Percentiles rank a stretch among this genome's conserved stretches.
phyloP scores from a whole-genome alignment of 2,113 vertebrate species.

The Clarias batrachus region DNA sequence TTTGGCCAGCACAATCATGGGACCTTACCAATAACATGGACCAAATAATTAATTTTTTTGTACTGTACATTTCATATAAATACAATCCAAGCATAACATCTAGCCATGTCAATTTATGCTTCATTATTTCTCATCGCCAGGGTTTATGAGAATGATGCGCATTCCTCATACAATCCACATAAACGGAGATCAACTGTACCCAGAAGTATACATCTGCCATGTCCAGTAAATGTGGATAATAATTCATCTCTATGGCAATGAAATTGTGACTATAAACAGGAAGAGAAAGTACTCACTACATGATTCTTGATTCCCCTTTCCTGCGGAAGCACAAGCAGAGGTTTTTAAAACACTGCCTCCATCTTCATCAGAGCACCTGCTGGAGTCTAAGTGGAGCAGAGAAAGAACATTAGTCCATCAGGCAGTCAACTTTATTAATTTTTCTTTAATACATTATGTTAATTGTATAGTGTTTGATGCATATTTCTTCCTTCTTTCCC shows the following conservation, averaged over 20 bases:
- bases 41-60: no score
- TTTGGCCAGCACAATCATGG: conserved; percentile 60
- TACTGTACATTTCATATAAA: not conserved
- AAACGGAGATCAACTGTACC: not conserved
- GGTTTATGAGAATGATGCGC: not conserved
- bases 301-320: conserved; percentile 13
- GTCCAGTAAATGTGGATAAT: not conserved
- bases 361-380: conserved; percentile 32
- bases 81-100: not conserved
- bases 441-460: not conserved
- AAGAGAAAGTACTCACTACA: conserved; percentile 40
- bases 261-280: not conserved
- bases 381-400: conserved; percentile 38
- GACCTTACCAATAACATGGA: conserved; percentile 15
- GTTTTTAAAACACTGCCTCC: conserved; percentile 20
- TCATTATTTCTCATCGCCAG: not conserved
- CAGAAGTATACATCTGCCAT: no score
- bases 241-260: not conserved
- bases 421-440: no score
- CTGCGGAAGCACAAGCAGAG: conserved; percentile 23
- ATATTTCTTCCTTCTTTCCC: not conserved
- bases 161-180: not conserved
- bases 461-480: not conserved
- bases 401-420: not conserved
- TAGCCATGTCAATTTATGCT: not conserved